Conservation (phyloP, 2,888 invertebrate genomes). For the Lydus trimaculatus region DNA sequence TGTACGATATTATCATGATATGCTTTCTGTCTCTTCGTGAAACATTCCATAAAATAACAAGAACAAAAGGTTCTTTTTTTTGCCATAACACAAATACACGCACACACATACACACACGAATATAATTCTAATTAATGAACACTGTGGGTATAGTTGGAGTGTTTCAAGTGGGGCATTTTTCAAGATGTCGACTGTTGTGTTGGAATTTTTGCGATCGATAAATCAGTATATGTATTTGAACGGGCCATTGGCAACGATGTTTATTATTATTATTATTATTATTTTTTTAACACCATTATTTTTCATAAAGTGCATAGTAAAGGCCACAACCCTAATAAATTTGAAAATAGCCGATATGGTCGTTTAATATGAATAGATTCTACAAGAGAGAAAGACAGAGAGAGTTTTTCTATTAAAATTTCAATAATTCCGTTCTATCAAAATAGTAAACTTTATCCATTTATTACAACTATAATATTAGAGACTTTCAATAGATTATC, state of each 20-base stretch:
- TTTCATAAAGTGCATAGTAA: constrained; percentile 3
- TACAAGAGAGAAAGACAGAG: background rate
- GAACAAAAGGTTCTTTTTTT: background rate
- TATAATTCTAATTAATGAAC: background rate
- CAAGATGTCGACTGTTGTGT: background rate
- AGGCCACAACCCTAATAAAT: constrained; percentile 6
- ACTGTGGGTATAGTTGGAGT: background rate
- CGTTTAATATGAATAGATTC: background rate
- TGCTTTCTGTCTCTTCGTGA: background rate
- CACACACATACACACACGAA: background rate
- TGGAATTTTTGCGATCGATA: background rate
- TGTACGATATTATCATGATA: background rate
- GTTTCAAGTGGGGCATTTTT: constrained; percentile 2
- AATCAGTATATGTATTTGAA: background rate
- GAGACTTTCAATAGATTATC: constrained; percentile 4
- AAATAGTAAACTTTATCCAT: background rate
- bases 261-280: background rate
- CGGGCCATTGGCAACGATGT: background rate
- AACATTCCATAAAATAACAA: background rate
- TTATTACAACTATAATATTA: constrained; percentile 5
- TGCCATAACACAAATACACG: background rate
- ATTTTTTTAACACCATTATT: background rate
- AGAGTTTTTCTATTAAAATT: background rate
- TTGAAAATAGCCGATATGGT: constrained; percentile 3
- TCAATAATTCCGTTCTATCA: background rate